Conservation (phyloP, 2,797 vertebrate species). For the Sardinella longiceps region DNA sequence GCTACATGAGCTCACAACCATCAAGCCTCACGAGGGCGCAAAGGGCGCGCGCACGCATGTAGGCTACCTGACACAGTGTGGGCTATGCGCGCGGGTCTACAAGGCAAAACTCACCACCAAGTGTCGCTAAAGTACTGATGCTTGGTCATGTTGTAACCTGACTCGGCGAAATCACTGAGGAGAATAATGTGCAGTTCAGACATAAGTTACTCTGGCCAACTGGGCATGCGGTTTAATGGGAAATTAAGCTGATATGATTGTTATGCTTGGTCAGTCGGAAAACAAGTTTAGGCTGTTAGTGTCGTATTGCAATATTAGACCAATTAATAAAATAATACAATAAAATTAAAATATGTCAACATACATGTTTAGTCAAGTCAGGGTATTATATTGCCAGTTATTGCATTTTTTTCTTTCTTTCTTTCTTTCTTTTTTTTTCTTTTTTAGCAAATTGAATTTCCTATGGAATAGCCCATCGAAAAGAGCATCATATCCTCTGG, state of each 20-base stretch:
- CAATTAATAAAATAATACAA: not conserved
- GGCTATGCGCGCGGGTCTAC: not conserved
- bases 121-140: constrained; percentile 3
- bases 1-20: not conserved
- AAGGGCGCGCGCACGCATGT: not conserved
- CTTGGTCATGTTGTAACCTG: not conserved
- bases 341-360: not conserved
- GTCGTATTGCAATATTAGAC: too few relatives aligned
- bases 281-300: not conserved
- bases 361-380: not conserved
- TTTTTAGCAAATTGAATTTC: not conserved
- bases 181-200: not conserved
- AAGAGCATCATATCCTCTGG: not conserved
- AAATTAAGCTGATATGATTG: not conserved
- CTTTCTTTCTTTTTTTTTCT: too few relatives aligned
- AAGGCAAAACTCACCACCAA: not conserved
- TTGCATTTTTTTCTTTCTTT: too few relatives aligned
- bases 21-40: not conserved
- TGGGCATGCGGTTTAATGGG: not conserved
- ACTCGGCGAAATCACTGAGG: not conserved
- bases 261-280: not conserved
- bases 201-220: not conserved
- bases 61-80: too few relatives aligned
- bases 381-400: not conserved
- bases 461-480: not conserved